Conservation (phyloP, 2,888 invertebrate genomes). For the Petrolisthes manimaculis region DNA sequence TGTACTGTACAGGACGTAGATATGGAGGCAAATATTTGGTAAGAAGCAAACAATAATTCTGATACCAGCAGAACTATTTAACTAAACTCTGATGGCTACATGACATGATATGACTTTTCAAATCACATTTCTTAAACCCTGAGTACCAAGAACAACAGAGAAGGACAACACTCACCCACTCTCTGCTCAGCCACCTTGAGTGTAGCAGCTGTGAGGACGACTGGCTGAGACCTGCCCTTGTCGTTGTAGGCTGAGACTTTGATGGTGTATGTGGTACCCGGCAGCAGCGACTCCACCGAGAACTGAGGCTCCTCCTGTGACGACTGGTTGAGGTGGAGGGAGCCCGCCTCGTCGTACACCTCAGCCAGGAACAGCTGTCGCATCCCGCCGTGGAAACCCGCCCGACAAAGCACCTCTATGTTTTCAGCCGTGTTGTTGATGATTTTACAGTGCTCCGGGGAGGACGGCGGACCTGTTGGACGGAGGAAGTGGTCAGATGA, state of each 20-base stretch:
- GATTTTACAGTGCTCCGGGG: constrained; percentile 61
- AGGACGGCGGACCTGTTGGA: constrained; percentile 60
- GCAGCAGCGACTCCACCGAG: constrained; percentile 58
- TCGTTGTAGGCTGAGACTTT: constrained; percentile 60
- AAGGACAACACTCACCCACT: constrained; percentile 67
- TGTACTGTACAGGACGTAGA: too few relatives aligned
- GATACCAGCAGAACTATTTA: too few relatives aligned
- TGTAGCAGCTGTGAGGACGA: constrained; percentile 55
- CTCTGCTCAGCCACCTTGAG: constrained; percentile 66
- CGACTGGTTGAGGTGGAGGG: constrained; percentile 56
- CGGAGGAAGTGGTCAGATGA: not conserved
- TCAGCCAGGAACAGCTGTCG: constrained; percentile 59
- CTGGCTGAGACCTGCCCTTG: constrained; percentile 58
- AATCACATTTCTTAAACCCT: too few relatives aligned
- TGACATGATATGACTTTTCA: too few relatives aligned
- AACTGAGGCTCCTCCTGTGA: constrained; percentile 61
- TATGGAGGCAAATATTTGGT: too few relatives aligned
- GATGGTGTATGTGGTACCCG: constrained; percentile 63
- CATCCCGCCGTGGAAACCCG: constrained; percentile 63
- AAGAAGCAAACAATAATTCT: too few relatives aligned
- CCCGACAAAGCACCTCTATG: constrained; percentile 61
- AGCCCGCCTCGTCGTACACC: constrained; percentile 59
- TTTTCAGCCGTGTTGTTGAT: constrained; percentile 63
- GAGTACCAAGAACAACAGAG: too few relatives aligned
- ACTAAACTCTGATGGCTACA: too few relatives aligned